A percentile compares a stretch with the other conserved stretches of the same genome.
These are phyloP conservation scores for Tenthredo notha DNA, from an alignment of 2,888 invertebrate species.

Conservation along the genomic window DNA sequence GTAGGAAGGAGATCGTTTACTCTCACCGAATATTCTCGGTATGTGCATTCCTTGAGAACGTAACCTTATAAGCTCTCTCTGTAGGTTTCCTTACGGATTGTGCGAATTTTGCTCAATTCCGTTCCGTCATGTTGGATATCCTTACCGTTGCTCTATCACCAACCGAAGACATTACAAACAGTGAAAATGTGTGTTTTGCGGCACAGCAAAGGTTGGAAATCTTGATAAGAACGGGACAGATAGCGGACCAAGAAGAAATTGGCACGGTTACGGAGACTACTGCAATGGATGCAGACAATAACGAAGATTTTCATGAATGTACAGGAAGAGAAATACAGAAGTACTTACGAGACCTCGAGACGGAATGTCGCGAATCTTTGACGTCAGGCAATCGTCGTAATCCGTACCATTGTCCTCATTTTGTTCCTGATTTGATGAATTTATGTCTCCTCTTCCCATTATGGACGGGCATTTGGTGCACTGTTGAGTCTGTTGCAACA, in stretches of 20 bases:
- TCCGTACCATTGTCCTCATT: conserved; percentile 51
- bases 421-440: conserved; percentile 40
- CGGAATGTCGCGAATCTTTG: neutral
- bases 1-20: too few species aligned
- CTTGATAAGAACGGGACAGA: neutral
- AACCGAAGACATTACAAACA: conserved; percentile 32
- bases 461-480: conserved; percentile 36
- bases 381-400: conserved; percentile 45
- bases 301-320: neutral
- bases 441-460: conserved; percentile 44
- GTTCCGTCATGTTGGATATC: conserved; percentile 28
- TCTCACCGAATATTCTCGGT: too few species aligned
- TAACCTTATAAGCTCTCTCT: neutral
- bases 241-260: neutral
- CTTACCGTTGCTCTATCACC: conserved; percentile 36
- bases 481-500: conserved; percentile 18
- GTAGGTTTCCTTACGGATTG: neutral
- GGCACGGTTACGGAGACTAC: neutral
- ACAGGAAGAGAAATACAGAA: neutral
- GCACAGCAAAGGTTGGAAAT: neutral
- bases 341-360: conserved; percentile 26
- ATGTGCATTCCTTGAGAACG: neutral
- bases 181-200: neutral
- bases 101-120: neutral
- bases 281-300: neutral